Evolutionary conservation across 2,888 invertebrate species (phyloP).

Genomic region (Amblyjoppa proteus): DNA sequence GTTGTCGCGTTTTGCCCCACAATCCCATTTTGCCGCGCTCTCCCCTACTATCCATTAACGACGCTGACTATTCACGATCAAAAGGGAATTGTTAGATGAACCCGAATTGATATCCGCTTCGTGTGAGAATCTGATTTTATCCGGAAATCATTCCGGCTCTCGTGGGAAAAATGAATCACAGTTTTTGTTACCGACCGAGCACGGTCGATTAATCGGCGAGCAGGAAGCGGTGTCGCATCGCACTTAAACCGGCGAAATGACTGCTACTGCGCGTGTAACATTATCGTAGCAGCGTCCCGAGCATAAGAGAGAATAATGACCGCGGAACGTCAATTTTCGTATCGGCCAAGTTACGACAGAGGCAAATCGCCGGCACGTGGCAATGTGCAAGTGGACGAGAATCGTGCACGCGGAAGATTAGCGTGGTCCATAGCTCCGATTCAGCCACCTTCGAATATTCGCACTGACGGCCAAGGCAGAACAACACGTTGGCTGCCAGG

Average conservation of each 20-base stretch:
- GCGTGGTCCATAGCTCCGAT: not conserved
- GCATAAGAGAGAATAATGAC: constrained; percentile 13
- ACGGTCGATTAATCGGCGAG: not conserved
- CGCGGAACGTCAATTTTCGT: constrained; percentile 20
- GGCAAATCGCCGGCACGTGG: not conserved
- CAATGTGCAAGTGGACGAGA: not conserved
- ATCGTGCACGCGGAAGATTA: constrained; percentile 1
- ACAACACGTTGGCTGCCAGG: constrained; percentile 20
- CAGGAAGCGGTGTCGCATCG: no score
- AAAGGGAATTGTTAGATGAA: no score
- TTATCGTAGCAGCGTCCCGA: not conserved
- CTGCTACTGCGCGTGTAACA: not conserved
- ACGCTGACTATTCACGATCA: no score
- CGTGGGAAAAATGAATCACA: no score
- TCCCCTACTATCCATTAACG: no score
- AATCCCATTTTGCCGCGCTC: no score
- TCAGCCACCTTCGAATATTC: constrained; percentile 27
- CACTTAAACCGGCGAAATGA: not conserved
- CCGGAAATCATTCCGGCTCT: no score
- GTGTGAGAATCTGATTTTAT: no score
- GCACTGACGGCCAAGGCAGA: constrained; percentile 12
- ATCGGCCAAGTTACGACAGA: constrained; percentile 8
- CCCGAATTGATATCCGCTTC: no score
- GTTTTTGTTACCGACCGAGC: not conserved
- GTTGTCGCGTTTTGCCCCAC: no score